A percentile compares a stretch with the other conserved stretches of the same genome.
Evolutionary conservation across 1,140 invertebrate genomes (phyloP).

Genomic region (Samia ricini): DNA sequence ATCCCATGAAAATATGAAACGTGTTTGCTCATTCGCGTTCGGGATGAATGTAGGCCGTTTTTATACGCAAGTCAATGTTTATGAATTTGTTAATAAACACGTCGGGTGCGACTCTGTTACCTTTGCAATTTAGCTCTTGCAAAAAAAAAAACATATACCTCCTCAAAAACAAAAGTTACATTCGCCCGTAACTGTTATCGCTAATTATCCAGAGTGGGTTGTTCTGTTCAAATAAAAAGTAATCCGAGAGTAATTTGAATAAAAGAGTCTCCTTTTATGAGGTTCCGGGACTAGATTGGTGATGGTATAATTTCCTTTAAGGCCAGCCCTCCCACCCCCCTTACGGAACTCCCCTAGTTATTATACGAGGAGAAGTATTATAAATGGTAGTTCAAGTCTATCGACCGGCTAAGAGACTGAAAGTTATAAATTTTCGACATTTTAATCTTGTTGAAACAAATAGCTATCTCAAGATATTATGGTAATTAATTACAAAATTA

Average conservation of each 20-base stretch:
- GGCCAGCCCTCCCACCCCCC: too few relatives aligned
- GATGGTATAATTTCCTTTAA: constrained; percentile 44
- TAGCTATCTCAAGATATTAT: not conserved
- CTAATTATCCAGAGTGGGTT: constrained; percentile 49
- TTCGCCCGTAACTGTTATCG: constrained; percentile 35
- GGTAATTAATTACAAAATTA: constrained; percentile 64
- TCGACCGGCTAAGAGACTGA: not conserved
- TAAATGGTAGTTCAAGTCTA: constrained; percentile 45
- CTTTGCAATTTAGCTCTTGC: constrained; percentile 44
- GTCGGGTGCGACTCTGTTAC: constrained; percentile 37
- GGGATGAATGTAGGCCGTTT: constrained; percentile 45
- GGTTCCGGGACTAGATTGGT: constrained; percentile 42
- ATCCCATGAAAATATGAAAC: constrained; percentile 72
- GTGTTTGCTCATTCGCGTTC: constrained; percentile 60
- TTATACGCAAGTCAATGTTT: constrained; percentile 66
- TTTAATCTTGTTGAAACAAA: constrained; percentile 1
- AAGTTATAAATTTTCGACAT: not conserved
- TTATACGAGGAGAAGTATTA: constrained; percentile 36
- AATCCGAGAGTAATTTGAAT: constrained; percentile 54
- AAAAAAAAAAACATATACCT: constrained; percentile 43
- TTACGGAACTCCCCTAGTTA: too few relatives aligned
- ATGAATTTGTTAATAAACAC: constrained; percentile 73
- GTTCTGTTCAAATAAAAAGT: constrained; percentile 47
- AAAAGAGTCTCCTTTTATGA: constrained; percentile 54
- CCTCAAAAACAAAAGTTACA: constrained; percentile 38